Conservation (phyloP, 1,140 invertebrate genomes). For the Scaptomyza pallida region DNA sequence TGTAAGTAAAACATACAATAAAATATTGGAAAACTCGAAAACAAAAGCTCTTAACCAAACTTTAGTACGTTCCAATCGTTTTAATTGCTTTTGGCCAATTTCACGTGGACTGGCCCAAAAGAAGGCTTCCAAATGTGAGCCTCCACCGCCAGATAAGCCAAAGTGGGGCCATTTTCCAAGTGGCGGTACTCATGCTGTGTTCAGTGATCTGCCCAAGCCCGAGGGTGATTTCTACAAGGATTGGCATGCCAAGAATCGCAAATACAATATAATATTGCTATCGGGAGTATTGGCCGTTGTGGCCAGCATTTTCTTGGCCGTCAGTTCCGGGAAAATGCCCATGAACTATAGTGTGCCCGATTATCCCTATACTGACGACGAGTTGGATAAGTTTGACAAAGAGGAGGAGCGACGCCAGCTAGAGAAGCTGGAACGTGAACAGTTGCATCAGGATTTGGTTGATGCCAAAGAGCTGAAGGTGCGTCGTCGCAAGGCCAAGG, state of each 20-base stretch:
- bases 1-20: slow-evolving; percentile 41
- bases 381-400: slow-evolving; percentile 51
- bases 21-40: not conserved
- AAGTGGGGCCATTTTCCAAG: slow-evolving; percentile 59
- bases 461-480: slow-evolving; percentile 50
- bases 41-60: not conserved
- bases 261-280: slow-evolving; percentile 57
- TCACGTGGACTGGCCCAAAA: slow-evolving; percentile 28
- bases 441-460: slow-evolving; percentile 44
- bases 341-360: slow-evolving; percentile 41
- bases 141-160: not conserved
- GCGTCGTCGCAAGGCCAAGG: slow-evolving; percentile 59
- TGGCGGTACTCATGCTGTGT: slow-evolving; percentile 54
- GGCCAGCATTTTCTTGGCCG: slow-evolving; percentile 13
- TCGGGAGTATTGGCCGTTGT: slow-evolving; percentile 37
- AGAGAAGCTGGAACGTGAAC: slow-evolving; percentile 51
- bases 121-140: slow-evolving; percentile 25
- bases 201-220: slow-evolving; percentile 60
- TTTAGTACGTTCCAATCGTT: slow-evolving; percentile 35
- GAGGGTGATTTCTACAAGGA: slow-evolving; percentile 53
- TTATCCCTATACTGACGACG: slow-evolving; percentile 67
- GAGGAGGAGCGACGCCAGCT: slow-evolving; percentile 52
- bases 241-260: slow-evolving; percentile 57
- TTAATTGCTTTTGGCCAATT: slow-evolving; percentile 19
- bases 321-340: slow-evolving; percentile 1